Percentiles rank a stretch among this genome's conserved stretches.
Conservation (phyloP, 2,797 vertebrate genomes). For the Sphaeramia orbicularis region DNA sequence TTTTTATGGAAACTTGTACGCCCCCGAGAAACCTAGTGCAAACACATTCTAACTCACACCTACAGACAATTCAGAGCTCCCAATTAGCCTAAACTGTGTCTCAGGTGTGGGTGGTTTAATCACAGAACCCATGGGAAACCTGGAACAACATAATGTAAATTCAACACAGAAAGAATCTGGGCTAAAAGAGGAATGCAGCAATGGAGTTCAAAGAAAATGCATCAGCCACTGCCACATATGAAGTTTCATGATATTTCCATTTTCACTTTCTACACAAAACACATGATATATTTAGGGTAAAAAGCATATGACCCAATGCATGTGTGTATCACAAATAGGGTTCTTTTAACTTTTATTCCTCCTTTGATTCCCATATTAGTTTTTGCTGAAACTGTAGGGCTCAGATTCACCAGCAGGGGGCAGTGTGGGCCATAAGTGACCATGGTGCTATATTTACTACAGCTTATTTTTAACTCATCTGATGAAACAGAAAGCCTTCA, state of each 20-base stretch:
- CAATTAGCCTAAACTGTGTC: constrained; percentile 1
- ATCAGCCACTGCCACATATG: not conserved
- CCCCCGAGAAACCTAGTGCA: not conserved
- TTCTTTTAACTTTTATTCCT: not conserved
- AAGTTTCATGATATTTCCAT: not conserved
- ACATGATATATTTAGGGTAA: not conserved
- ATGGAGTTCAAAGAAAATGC: not conserved
- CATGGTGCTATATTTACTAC: not conserved
- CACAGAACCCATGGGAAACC: not conserved
- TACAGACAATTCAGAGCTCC: constrained; percentile 1
- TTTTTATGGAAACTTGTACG: not conserved
- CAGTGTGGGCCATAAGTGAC: constrained; percentile 24
- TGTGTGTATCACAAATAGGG: not conserved
- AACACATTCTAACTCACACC: not conserved
- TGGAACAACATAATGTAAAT: not conserved
- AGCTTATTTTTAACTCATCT: constrained; percentile 3
- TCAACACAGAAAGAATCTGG: not conserved
- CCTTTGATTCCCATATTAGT: not conserved
- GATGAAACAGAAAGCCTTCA: not conserved
- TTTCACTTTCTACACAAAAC: not conserved
- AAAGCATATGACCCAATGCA: not conserved
- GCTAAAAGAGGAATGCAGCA: not conserved
- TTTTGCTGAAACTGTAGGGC: not conserved
- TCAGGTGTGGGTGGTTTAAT: constrained; percentile 1
- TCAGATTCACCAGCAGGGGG: constrained; percentile 62